Conservation (phyloP, 1,140 invertebrate genomes). For the Microvelia longipes region DNA sequence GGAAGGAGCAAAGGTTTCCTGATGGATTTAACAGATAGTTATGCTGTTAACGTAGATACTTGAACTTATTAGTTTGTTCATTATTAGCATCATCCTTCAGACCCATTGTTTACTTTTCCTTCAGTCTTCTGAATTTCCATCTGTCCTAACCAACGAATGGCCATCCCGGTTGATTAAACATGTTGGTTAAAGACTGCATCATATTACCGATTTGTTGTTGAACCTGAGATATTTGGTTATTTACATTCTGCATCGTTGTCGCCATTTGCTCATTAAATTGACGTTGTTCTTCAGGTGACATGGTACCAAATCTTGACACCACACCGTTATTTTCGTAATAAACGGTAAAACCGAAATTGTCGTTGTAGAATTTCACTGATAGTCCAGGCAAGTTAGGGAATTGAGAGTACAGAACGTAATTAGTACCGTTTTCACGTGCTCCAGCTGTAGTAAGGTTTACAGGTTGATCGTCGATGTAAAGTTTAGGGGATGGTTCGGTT, state of each 20-base stretch:
- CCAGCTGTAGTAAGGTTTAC: neutral
- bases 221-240: neutral
- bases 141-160: neutral
- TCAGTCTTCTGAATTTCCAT: too few species aligned
- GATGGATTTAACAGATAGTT: too few species aligned
- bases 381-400: neutral
- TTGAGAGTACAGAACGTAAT: neutral
- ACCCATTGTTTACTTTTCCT: too few species aligned
- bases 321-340: neutral
- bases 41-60: too few species aligned
- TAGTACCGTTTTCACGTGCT: neutral
- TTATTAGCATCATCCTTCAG: too few species aligned
- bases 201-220: neutral
- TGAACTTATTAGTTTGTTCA: too few species aligned
- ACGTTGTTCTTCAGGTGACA: neutral
- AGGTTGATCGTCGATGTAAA: neutral
- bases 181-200: neutral
- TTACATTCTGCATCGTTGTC: neutral
- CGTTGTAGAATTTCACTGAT: neutral
- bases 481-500: neutral
- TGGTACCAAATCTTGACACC: neutral
- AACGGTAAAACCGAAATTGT: neutral
- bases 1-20: too few species aligned
- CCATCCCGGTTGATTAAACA: neutral
- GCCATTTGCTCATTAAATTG: neutral